Conservation (phyloP, 2,888 invertebrate genomes). For the Meiosimyza decipiens region DNA sequence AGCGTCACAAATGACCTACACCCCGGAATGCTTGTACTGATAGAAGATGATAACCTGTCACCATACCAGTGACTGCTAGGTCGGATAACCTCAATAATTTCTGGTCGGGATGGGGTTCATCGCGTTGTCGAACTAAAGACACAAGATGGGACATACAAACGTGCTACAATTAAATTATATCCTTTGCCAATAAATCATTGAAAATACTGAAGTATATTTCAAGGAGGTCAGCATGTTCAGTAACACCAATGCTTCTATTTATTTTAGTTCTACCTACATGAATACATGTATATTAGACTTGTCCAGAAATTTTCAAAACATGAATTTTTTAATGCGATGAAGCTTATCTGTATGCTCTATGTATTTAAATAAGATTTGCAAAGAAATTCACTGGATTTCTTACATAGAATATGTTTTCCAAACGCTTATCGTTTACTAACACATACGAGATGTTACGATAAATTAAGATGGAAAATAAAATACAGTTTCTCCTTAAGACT, state of each 20-base stretch:
- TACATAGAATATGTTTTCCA: no score
- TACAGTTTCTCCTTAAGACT: no score
- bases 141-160: not conserved
- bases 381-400: no score
- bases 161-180: not conserved
- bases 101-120: slow-evolving; percentile 1
- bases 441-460: no score
- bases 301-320: no score
- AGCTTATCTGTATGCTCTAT: no score
- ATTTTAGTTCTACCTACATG: no score
- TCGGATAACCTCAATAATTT: not conserved
- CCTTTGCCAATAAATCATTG: not conserved
- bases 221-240: not conserved
- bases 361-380: no score
- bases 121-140: slow-evolving; percentile 2
- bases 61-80: not conserved
- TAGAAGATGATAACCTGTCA: not conserved
- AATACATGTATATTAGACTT: no score
- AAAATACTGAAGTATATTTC: not conserved
- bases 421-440: no score
- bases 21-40: slow-evolving; percentile 8
- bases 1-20: slow-evolving; percentile 14
- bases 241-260: not conserved
- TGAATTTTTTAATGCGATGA: no score
- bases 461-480: no score